phyloP scores from a whole-genome alignment of 1,140 invertebrate species.

The Brevipalpus yothersi region DNA sequence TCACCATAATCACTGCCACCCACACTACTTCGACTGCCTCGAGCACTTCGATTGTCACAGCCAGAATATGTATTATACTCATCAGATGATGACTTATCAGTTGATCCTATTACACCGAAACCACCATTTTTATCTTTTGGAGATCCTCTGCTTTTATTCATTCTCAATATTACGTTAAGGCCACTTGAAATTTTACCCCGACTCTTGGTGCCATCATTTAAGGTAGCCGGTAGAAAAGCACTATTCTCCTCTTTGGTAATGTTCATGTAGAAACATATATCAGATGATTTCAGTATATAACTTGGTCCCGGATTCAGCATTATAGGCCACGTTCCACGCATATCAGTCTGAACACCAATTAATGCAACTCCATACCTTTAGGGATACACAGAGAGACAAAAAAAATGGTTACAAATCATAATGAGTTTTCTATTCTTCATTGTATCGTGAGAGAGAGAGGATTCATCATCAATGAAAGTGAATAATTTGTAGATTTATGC shows the following conservation, averaged over 20 bases:
- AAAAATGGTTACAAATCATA: constrained; percentile 84
- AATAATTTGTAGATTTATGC: too few species aligned
- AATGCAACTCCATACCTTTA: constrained; percentile 75
- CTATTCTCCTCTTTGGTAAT: constrained; percentile 91
- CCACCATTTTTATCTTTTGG: not conserved
- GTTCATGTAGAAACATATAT: constrained; percentile 94
- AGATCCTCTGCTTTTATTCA: not conserved
- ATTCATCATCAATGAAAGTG: too few species aligned
- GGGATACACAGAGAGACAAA: constrained; percentile 33
- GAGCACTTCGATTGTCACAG: not conserved
- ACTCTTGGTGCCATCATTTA: not conserved
- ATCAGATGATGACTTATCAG: not conserved
- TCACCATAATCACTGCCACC: not conserved
- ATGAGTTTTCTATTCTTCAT: constrained; percentile 33
- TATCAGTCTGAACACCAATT: constrained; percentile 70
- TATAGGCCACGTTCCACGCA: constrained; percentile 58
- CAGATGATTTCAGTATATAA: constrained; percentile 58
- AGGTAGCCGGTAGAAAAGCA: constrained; percentile 37
- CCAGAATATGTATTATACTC: not conserved
- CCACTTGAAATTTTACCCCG: not conserved
- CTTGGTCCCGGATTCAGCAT: constrained; percentile 82
- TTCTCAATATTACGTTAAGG: not conserved
- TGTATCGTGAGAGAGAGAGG: too few species aligned
- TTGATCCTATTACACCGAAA: not conserved
- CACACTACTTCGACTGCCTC: not conserved